Percentiles rank a stretch among this genome's conserved stretches.
These are phyloP conservation scores for Galeopsomyia nigrocyanea DNA, from an alignment of 2,888 invertebrate genomes.

Conservation along the genomic window DNA sequence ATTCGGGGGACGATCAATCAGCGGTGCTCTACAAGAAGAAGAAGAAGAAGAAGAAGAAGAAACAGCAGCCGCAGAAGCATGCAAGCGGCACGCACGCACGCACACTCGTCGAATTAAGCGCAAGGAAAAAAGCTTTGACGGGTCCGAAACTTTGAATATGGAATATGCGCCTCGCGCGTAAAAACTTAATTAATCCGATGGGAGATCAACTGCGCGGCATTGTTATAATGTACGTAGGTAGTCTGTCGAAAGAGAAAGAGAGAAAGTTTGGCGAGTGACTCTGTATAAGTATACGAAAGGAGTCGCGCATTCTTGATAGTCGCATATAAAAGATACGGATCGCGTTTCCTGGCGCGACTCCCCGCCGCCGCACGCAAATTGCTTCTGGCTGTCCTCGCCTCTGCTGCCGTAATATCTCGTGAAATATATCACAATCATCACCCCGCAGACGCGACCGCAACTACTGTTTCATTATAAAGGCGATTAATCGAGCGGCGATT, in stretches of 20 bases:
- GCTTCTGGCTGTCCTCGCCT: constrained; percentile 52
- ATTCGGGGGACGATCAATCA: constrained; percentile 64
- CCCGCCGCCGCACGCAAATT: constrained; percentile 54
- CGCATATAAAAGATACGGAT: neutral
- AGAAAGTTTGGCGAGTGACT: neutral
- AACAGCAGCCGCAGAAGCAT: no score
- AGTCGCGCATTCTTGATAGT: no score
- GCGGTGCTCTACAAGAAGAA: constrained; percentile 59
- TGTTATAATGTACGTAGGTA: neutral
- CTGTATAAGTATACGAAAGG: no score
- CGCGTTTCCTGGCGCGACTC: constrained; percentile 5
- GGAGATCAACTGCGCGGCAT: neutral
- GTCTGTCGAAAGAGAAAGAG: neutral
- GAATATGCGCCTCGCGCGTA: neutral
- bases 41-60: no score
- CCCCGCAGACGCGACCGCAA: constrained; percentile 58
- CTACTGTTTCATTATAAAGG: constrained; percentile 68
- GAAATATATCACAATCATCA: constrained; percentile 65
- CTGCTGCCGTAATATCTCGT: constrained; percentile 54
- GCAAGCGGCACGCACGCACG: no score
- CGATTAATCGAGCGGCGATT: constrained; percentile 60
- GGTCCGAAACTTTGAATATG: constrained; percentile 24
- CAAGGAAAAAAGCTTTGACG: constrained; percentile 30
- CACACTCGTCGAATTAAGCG: no score
- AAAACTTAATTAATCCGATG: neutral